These are phyloP conservation scores for Vanessa tameamea DNA, from an alignment of 1,140 invertebrate genomes.

Conservation along the genomic window DNA sequence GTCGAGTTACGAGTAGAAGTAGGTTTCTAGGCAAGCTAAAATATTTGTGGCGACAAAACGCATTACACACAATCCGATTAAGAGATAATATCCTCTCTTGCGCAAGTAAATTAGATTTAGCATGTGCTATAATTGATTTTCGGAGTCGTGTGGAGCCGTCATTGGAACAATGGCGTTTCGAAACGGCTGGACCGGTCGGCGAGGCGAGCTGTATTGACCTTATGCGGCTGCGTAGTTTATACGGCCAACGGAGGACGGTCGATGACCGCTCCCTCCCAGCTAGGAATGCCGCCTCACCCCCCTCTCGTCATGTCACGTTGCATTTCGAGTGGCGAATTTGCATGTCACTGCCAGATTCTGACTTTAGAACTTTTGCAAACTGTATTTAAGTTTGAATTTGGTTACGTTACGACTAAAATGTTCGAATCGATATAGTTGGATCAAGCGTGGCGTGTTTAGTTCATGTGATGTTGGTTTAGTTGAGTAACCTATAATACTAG, in stretches of 20 bases:
- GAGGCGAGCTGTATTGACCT: constrained; percentile 60
- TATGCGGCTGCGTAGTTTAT: constrained; percentile 73
- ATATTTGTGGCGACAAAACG: constrained; percentile 28
- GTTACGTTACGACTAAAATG: constrained; percentile 8
- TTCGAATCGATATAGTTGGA: constrained; percentile 20
- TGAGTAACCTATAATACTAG: not conserved
- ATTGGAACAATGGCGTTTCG: constrained; percentile 31
- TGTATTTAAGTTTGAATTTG: constrained; percentile 30
- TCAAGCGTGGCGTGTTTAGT: constrained; percentile 3
- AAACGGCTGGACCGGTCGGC: constrained; percentile 29
- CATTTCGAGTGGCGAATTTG: constrained; percentile 71
- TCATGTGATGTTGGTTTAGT: not conserved
- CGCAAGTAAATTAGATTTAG: constrained; percentile 21
- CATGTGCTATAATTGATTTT: constrained; percentile 26
- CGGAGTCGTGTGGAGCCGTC: constrained; percentile 14
- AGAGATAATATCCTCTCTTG: constrained; percentile 30
- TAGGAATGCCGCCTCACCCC: constrained; percentile 62
- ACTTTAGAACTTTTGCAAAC: constrained; percentile 37
- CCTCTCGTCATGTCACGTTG: constrained; percentile 66
- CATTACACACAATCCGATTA: constrained; percentile 48
- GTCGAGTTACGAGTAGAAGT: constrained; percentile 16
- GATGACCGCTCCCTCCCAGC: constrained; percentile 65
- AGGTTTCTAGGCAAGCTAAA: constrained; percentile 17
- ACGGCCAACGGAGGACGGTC: constrained; percentile 72
- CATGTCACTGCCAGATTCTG: constrained; percentile 50